Conservation (phyloP, 2,113 vertebrate species). For the Lepus europaeus region DNA sequence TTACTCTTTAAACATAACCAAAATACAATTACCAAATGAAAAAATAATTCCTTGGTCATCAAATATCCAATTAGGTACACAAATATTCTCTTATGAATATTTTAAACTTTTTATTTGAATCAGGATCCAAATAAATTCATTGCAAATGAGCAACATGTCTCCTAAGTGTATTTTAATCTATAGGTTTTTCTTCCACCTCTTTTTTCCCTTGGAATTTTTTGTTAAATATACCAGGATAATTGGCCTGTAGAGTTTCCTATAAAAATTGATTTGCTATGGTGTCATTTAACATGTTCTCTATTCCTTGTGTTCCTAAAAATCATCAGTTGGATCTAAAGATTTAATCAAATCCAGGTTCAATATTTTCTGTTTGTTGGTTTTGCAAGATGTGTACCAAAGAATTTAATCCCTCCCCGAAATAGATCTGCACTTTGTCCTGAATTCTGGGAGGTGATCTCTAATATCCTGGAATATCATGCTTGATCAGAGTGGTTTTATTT, state of each 20-base stretch:
- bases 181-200: neutral
- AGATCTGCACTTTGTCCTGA: conserved; percentile 3
- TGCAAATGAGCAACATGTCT: neutral
- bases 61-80: neutral
- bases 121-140: neutral
- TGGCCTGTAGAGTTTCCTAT: neutral
- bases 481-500: neutral
- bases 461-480: neutral
- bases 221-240: neutral
- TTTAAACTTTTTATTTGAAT: conserved; percentile 13
- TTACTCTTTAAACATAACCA: conserved; percentile 16
- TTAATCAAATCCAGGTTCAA: conserved; percentile 4
- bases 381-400: neutral
- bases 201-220: neutral
- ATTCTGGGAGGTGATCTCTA: conserved; percentile 9
- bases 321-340: neutral
- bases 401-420: neutral
- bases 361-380: conserved; percentile 21
- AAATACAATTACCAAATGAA: conserved; percentile 26
- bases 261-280: neutral
- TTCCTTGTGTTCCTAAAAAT: neutral
- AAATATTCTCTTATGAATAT: conserved; percentile 9
- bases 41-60: neutral
- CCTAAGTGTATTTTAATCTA: conserved; percentile 20
- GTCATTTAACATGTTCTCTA: conserved; percentile 18